Base-by-base conservation (phyloP, 64 coral and sea anemone species). In the Acropora yongei region DNA sequence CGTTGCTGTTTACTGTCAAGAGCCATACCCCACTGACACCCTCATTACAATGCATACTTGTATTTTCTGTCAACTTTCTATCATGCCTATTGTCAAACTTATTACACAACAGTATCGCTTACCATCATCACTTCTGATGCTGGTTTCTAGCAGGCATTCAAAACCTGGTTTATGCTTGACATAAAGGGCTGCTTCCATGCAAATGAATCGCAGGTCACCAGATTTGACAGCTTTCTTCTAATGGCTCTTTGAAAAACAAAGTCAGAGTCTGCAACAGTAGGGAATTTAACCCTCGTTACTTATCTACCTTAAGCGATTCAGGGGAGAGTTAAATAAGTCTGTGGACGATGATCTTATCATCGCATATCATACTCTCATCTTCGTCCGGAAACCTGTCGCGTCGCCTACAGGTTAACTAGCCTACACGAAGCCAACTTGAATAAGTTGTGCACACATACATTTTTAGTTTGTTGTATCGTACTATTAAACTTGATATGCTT, bases 161-260 rank as follows among this genome's bases (percentile, higher is more conserved):
- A 90, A 79, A 18, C 76, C 88, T 79, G 75, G 75, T 90, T 90
- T 90, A 43, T 80, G 53, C 46, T 90, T 90, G 53, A 90, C 88
- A 74, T 55, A 55, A 55, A 55, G 5, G 50, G 50, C 43, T 78
- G 87, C 75, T 89, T 77, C 75, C 78, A 89, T 57, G 44, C 87
- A 89, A 89, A 78, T 61, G 87, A 89, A 77, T 89, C 73, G 87
- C 87, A 78, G 72, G 45, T 89, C 45, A 89, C 74, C 60, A 72
- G 87, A 41, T 53, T 60, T 19, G 73, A 89, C 72, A 89, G 53
- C 57, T 89, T 89, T 77, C 87, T 78, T 89, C 72, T 89, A 57
- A 77, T 89, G 46, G 87, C 87, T 78, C 87, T 46, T 53, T 77
- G 87, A 58, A 89, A 89, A 76, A 77, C 74, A 78, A 89, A 89